Evolutionary conservation across 1,140 invertebrate species (phyloP).

Genomic region (Brachionus sp.): DNA sequence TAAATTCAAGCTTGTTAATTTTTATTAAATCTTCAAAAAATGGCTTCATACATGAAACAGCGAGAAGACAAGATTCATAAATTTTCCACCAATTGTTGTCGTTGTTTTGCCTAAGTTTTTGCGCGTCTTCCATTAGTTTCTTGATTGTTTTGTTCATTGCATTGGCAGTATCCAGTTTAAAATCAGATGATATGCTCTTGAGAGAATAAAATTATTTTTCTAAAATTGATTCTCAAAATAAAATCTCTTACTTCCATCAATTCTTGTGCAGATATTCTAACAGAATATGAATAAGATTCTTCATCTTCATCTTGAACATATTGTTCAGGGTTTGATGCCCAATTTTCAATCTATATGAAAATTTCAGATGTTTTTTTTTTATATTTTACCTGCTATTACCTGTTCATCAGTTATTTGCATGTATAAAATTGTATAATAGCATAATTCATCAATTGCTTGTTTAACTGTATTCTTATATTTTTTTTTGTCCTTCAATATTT

Average conservation of each 20-base stretch:
- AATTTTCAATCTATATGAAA: conserved; percentile 63
- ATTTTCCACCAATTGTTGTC: conserved; percentile 71
- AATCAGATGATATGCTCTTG: conserved; percentile 62
- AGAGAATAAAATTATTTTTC: conserved; percentile 47
- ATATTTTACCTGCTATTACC: conserved; percentile 52
- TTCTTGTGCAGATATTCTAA: conserved; percentile 73
- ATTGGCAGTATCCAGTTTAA: conserved; percentile 64
- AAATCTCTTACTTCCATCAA: conserved; percentile 62
- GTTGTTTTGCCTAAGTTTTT: conserved; percentile 53
- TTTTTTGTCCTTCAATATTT: conserved; percentile 66
- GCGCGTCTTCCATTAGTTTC: background rate
- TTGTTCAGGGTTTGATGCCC: conserved; percentile 69
- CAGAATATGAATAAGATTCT: conserved; percentile 68
- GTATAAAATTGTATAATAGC: conserved; percentile 72
- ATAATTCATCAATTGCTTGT: conserved; percentile 68
- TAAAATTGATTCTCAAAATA: too few relatives aligned
- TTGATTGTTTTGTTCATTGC: conserved; percentile 65
- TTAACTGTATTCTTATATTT: conserved; percentile 67
- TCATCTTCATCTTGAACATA: conserved; percentile 77
- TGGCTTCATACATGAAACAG: conserved; percentile 64
- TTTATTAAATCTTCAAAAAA: conserved; percentile 64
- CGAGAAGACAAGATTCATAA: conserved; percentile 71
- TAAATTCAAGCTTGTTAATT: conserved; percentile 64
- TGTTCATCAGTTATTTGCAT: conserved; percentile 76
- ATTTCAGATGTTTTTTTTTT: background rate